Percentiles rank a stretch among this genome's conserved stretches.
Evolutionary conservation across 2,888 invertebrate species (phyloP).

Genomic region (Cephalotes varians): DNA sequence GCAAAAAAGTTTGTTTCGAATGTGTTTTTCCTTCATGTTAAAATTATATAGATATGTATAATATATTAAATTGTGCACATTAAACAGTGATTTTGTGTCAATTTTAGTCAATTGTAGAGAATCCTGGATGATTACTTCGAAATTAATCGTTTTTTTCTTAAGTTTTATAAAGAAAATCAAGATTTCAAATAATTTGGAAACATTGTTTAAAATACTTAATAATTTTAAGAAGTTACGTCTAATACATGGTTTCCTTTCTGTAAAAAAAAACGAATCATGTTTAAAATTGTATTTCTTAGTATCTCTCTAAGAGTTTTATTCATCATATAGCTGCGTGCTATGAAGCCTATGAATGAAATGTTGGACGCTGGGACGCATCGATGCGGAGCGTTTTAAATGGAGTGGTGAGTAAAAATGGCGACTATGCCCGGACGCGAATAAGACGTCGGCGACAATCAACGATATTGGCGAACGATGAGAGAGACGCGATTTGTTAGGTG

Average conservation of each 20-base stretch:
- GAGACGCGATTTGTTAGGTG: constrained; percentile 65
- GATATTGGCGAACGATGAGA: constrained; percentile 65
- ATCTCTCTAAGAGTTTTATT: background rate
- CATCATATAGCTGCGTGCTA: background rate
- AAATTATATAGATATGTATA: background rate
- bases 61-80: background rate
- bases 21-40: background rate
- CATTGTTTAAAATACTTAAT: background rate
- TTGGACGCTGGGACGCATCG: background rate
- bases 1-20: background rate
- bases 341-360: background rate
- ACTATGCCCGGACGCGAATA: constrained; percentile 49
- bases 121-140: background rate
- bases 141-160: background rate
- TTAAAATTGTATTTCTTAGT: background rate
- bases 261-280: background rate
- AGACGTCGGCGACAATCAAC: constrained; percentile 21
- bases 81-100: background rate
- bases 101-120: background rate
- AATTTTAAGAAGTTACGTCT: background rate
- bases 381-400: constrained; percentile 34
- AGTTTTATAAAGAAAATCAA: background rate
- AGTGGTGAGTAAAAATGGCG: constrained; percentile 72
- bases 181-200: background rate
- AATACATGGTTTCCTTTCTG: background rate